Evolutionary conservation across 1,140 invertebrate species (phyloP).

Genomic region (Dendroctonus valens): DNA sequence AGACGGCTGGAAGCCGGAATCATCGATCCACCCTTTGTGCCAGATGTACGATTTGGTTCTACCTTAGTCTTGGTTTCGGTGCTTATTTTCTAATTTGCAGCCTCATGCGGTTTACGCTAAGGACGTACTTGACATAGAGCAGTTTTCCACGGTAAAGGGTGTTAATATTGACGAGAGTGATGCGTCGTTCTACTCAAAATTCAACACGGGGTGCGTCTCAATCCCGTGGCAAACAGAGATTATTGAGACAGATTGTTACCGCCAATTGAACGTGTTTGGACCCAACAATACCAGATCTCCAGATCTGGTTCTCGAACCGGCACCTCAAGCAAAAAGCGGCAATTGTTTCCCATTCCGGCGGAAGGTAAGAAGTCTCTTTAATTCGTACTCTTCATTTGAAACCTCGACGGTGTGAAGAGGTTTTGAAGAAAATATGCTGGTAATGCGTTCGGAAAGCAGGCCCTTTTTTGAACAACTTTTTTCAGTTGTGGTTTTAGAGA

Average conservation of each 20-base stretch:
- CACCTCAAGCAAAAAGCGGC: constrained; percentile 72
- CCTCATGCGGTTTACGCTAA: constrained; percentile 99
- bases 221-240: constrained; percentile 99
- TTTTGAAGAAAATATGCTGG: neutral
- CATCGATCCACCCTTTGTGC: constrained; percentile 90
- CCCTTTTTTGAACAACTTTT: neutral
- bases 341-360: constrained; percentile 88
- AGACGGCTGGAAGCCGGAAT: constrained; percentile 95
- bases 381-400: neutral
- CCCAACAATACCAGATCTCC: constrained; percentile 72
- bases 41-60: constrained; percentile 78
- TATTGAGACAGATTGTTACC: constrained; percentile 96
- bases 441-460: neutral
- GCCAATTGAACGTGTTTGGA: constrained; percentile 83
- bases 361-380: constrained; percentile 59
- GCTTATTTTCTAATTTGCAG: constrained; percentile 54
- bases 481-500: too few species aligned
- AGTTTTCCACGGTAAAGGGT: constrained; percentile 99
- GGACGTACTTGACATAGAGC: constrained; percentile 98
- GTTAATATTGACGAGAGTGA: constrained; percentile 97
- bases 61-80: neutral
- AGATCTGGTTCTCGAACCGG: constrained; percentile 80
- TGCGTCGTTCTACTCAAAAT: constrained; percentile 97
- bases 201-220: constrained; percentile 98
- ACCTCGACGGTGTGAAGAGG: neutral